Evolutionary conservation across 2,113 vertebrate genomes (phyloP), one percentile per base, ranked within the genome.

Genomic region (Neomonachus schauinslandi): DNA sequence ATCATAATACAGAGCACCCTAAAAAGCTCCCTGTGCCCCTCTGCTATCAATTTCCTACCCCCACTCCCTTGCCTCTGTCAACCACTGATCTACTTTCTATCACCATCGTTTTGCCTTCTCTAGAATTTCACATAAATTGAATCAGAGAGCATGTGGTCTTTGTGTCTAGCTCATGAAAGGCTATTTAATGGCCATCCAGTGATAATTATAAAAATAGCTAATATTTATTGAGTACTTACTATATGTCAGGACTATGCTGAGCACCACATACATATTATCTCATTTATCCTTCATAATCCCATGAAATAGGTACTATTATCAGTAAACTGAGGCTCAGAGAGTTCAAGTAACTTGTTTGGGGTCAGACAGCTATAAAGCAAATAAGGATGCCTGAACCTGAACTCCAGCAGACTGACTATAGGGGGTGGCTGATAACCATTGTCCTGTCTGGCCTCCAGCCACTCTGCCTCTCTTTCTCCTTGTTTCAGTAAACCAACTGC

Each of bases 101-200:
- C 22, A 26, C 61, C 28, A 51, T 85, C 2, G 1, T 83, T 91
- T 89, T 90, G 49, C 42, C 15, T 95, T 85, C 82, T 90, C 84
- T 94, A 90, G 42, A 92, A 83, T 90, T 86, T 87, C 18, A 59
- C 71, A 79, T 55, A 83, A 88, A 71, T 92, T 80, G 6, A 96
- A 63, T 83, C 61, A 80, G 16, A 76, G 31, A 77, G 28, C 46
- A 61, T 89, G 22, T 55, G 14, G 6, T 82, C 67, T 94, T 74
- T 83, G 15, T 74, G 55, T 74, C 55, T 92, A n/a, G 33, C 14
- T 93, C 42, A 42, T 97, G 57, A 92, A 91, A 82, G 42, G 4
- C 55, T 33, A 89, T 19, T 85, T 93, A 91, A 59, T 53, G 31
- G 11, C 65, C 36, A 85, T 28, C 39, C 42, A 69, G 24, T 87